A percentile compares a stretch with the other conserved stretches of the same genome.
Evolutionary conservation across 1,140 invertebrate species (phyloP).

Genomic region (Orchestia grillus): DNA sequence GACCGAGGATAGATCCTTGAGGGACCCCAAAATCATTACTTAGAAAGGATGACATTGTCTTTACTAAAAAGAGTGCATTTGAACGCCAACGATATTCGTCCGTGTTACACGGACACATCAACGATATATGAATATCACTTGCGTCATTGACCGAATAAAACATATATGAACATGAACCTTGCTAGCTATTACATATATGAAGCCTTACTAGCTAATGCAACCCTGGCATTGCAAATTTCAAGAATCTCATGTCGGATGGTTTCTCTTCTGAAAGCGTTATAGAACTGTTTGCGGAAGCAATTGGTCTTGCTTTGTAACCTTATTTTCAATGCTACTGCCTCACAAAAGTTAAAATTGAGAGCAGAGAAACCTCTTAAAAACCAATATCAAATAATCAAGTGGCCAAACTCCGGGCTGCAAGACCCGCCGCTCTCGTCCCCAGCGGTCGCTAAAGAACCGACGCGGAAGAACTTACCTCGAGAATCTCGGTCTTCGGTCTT

Average conservation of each 20-base stretch:
- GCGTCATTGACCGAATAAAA: not conserved
- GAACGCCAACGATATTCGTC: not conserved
- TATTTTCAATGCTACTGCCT: not conserved
- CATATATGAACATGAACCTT: not conserved
- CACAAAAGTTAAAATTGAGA: not conserved
- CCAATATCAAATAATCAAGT: constrained; percentile 2
- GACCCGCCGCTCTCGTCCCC: not conserved
- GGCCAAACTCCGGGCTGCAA: not conserved
- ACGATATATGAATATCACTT: not conserved
- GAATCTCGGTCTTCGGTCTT: not conserved
- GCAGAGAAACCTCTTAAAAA: not conserved
- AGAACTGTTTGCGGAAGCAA: not conserved
- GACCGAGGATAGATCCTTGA: too few relatives aligned
- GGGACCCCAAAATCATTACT: too few relatives aligned
- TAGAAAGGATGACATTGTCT: too few relatives aligned
- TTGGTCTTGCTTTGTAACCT: not conserved
- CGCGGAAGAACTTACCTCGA: not conserved
- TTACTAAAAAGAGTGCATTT: too few relatives aligned
- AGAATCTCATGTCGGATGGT: not conserved
- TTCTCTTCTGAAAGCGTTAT: not conserved
- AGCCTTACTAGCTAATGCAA: not conserved
- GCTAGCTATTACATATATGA: not conserved
- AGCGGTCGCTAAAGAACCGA: not conserved
- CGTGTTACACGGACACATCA: not conserved
- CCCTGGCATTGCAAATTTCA: not conserved